Conservation (phyloP, 2,113 vertebrate genomes). For the Ailurus styani region DNA sequence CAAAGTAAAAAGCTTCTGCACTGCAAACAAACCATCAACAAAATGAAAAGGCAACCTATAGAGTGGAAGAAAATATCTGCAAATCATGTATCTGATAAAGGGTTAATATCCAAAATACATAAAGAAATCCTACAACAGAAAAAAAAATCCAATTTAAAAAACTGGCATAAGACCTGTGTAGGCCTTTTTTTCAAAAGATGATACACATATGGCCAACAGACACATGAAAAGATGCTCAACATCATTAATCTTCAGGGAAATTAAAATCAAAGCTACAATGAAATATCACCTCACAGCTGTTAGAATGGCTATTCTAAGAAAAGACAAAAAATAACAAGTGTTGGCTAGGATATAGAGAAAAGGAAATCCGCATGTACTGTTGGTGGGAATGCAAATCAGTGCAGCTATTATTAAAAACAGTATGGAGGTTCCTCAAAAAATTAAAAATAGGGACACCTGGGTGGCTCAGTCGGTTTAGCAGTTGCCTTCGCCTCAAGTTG, state of each 20-base stretch:
- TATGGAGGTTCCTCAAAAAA: background rate
- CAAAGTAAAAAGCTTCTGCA: background rate
- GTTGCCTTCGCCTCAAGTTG: background rate
- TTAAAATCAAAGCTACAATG: background rate
- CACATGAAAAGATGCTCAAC: background rate
- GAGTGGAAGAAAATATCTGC: background rate
- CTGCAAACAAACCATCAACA: background rate
- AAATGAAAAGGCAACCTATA: background rate
- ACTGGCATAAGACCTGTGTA: too few relatives aligned
- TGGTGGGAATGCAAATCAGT: background rate
- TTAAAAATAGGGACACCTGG: background rate
- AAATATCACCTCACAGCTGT: background rate
- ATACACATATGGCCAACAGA: background rate
- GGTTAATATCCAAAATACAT: background rate
- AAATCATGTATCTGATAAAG: background rate
- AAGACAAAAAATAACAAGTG: background rate
- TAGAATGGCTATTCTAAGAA: background rate
- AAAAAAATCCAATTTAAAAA: too few relatives aligned
- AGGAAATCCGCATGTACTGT: background rate
- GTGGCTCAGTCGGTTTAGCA: background rate
- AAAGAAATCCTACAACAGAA: background rate
- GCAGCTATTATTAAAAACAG: background rate
- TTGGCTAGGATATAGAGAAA: too few relatives aligned
- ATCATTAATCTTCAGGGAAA: background rate
- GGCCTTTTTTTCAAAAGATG: too few relatives aligned